A percentile compares a stretch with the other conserved stretches of the same genome.
Conservation (phyloP, 2,888 invertebrate genomes). For the Isoperla grammatica region DNA sequence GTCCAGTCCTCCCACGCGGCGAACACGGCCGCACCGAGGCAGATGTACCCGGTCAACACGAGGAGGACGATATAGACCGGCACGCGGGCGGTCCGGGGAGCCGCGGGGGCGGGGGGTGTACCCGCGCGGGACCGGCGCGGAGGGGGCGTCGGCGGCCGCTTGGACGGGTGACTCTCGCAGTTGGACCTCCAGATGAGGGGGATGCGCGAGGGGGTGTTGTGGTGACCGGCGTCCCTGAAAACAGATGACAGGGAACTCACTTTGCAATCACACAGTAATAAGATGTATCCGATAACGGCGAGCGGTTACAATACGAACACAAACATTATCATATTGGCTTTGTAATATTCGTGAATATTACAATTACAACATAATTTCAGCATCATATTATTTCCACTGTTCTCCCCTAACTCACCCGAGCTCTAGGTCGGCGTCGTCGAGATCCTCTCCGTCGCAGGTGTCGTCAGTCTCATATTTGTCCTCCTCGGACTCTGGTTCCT, state of each 20-base stretch:
- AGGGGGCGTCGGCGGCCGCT: constrained; percentile 32
- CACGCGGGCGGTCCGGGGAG: constrained; percentile 43
- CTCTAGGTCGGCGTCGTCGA: constrained; percentile 22
- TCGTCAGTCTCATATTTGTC: constrained; percentile 11
- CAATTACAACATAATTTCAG: too few species aligned
- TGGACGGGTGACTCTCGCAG: constrained; percentile 16
- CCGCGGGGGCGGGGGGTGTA: constrained; percentile 42
- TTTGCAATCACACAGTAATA: neutral
- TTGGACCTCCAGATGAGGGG: constrained; percentile 61
- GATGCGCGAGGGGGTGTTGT: constrained; percentile 71
- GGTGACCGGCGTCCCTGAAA: constrained; percentile 51
- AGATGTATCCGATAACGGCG: neutral
- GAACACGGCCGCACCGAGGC: constrained; percentile 69
- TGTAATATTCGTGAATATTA: too few species aligned
- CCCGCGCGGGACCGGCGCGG: constrained; percentile 42
- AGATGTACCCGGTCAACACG: constrained; percentile 66
- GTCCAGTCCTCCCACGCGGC: constrained; percentile 77
- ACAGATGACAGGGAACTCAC: too few species aligned
- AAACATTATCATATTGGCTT: too few species aligned
- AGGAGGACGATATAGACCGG: constrained; percentile 59
- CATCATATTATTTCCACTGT: too few species aligned
- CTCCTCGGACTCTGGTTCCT: constrained; percentile 30
- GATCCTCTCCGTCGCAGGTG: constrained; percentile 25
- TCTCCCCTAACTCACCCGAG: constrained; percentile 11
- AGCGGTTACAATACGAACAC: too few species aligned